Conservation (phyloP, 2,888 invertebrate genomes). For the Nomada flava region DNA sequence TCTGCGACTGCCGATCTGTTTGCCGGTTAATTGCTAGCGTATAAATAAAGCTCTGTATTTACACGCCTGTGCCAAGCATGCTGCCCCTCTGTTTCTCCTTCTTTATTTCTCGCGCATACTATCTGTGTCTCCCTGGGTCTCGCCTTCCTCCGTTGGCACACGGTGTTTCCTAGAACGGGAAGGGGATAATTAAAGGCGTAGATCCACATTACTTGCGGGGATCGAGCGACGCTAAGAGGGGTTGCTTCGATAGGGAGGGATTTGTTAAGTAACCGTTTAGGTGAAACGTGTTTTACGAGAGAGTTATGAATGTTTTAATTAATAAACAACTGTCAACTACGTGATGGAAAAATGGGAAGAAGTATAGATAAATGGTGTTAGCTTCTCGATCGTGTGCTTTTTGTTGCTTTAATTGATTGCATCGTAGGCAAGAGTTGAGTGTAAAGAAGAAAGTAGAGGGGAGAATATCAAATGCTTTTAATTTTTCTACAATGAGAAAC, state of each 20-base stretch:
- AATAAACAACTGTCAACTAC: slow-evolving; percentile 29
- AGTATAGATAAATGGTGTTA: no score
- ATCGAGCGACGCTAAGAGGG: slow-evolving; percentile 47
- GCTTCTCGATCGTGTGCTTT: no score
- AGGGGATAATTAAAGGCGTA: slow-evolving; percentile 61
- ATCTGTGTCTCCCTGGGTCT: background rate
- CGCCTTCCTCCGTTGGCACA: background rate
- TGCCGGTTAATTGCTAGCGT: slow-evolving; percentile 61
- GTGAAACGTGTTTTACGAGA: slow-evolving; percentile 11
- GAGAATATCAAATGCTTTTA: no score
- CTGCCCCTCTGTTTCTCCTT: background rate
- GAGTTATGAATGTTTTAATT: slow-evolving; percentile 22
- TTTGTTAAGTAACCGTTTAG: slow-evolving; percentile 7
- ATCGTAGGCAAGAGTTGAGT: no score
- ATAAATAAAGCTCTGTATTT: slow-evolving; percentile 70
- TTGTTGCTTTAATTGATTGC: no score
- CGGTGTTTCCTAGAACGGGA: slow-evolving; percentile 6
- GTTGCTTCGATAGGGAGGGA: slow-evolving; percentile 9
- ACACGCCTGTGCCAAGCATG: slow-evolving; percentile 47
- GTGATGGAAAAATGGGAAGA: background rate
- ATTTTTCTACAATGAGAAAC: no score
- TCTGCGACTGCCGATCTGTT: slow-evolving; percentile 49
- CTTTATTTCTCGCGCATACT: background rate
- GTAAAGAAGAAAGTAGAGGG: no score
- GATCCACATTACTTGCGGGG: slow-evolving; percentile 57